Evolutionary conservation across 2,797 vertebrate genomes (phyloP), one percentile per base, ranked within the genome.

Genomic region (Tangara arthus): DNA sequence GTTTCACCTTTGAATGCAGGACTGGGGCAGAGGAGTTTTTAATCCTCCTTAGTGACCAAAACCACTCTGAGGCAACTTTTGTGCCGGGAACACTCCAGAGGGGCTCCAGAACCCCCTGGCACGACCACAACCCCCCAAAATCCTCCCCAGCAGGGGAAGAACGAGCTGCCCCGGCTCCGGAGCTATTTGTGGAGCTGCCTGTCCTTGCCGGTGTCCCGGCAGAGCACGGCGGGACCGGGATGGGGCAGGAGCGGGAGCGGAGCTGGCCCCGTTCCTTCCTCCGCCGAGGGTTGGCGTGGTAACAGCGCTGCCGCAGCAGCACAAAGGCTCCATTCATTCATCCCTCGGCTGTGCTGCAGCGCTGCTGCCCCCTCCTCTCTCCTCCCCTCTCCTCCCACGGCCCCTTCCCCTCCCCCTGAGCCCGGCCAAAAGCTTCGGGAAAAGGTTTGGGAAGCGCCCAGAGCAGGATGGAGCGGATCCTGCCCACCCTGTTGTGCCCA

Each of bases 261-360:
- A 35, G 85, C 8, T 57, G 83, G 61, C 72, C 80, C 83, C 23
- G 59, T 82, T 49, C 71, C 91, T 84, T 60, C 91, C 94, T 90
- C 89, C 37, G 26, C 90, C 6, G 68, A 63, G 49, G 90, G 95
- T 71, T 96, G 94, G 55, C 76, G 72, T 96, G 93, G 96, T 77
- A 94, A 91, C 92, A 19, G 85, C 61, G 90, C 93, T 90, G 93
- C 94, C 78, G 93, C 95, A 91, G 92, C 72, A 60, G 90, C 96
- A 96, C 95, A 96, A 96, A 96, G 95, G 80, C 95, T 91, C 86
- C 93, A 96, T 96, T 96, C 93, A 95, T 94, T 28, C 47, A 49
- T 94, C 68, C 71, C 71, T 76, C 46, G 71, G 86, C 69, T 60
- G 53, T 53, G 85, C 85, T 87, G 85, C 87, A 78, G 65, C 52